Conservation (phyloP, 2,797 vertebrate genomes). For the Microctenopoma lineatum region DNA sequence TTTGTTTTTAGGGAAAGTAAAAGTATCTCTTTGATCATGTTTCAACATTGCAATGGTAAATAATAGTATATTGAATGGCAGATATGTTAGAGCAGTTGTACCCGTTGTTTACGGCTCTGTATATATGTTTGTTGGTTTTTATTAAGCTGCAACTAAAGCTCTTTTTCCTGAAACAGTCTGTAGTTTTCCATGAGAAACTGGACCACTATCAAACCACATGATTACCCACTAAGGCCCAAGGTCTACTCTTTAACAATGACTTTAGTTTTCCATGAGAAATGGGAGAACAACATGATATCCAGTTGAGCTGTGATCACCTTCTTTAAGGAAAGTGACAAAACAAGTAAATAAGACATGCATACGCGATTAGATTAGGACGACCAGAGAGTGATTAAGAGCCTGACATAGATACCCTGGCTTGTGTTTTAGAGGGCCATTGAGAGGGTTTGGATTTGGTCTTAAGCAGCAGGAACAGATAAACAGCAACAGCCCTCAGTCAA, state of each 20-base stretch:
- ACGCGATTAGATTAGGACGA: constrained; percentile 72
- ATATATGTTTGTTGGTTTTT: constrained; percentile 23
- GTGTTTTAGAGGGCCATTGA: constrained; percentile 58
- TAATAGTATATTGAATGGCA: constrained; percentile 54
- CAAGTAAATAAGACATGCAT: constrained; percentile 73
- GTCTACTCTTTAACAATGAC: constrained; percentile 35
- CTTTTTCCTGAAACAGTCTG: too few species aligned
- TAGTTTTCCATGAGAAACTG: too few species aligned
- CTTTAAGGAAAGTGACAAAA: constrained; percentile 64
- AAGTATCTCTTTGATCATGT: neutral
- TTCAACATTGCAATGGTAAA: constrained; percentile 41
- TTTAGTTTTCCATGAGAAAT: constrained; percentile 24
- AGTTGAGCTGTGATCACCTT: constrained; percentile 52
- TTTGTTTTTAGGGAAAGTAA: too few species aligned
- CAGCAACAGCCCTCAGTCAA: constrained; percentile 74
- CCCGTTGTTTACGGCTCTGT: constrained; percentile 35
- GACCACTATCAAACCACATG: neutral
- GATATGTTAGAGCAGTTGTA: constrained; percentile 36
- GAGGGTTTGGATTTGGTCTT: constrained; percentile 54
- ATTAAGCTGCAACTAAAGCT: neutral
- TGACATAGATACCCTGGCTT: constrained; percentile 72
- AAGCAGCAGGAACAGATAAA: constrained; percentile 70
- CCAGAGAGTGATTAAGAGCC: constrained; percentile 66
- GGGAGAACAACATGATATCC: constrained; percentile 27
- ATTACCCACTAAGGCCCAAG: constrained; percentile 29